These are phyloP conservation scores for Cacoxenus indagator DNA, from an alignment of 2,888 invertebrate species.

Conservation along the genomic window DNA sequence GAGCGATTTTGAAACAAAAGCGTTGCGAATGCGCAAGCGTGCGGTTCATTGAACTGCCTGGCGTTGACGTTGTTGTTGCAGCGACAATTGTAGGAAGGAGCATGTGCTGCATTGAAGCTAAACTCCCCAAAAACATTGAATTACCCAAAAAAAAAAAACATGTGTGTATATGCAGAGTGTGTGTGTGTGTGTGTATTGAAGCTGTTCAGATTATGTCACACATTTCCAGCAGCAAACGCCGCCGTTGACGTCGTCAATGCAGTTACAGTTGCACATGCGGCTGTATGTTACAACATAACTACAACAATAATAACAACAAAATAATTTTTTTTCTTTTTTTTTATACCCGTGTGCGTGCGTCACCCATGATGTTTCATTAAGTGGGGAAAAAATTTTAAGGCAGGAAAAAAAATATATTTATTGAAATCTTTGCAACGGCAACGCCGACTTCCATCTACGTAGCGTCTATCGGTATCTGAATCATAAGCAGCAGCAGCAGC, in stretches of 20 bases:
- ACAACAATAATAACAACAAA: constrained; percentile 43
- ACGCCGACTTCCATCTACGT: background rate
- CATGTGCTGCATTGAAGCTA: constrained; percentile 50
- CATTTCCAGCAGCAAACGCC: constrained; percentile 44
- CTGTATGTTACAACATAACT: constrained; percentile 65
- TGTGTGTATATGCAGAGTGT: background rate
- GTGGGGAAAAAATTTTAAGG: background rate
- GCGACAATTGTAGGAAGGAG: constrained; percentile 41
- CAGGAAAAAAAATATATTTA: background rate
- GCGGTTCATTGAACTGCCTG: constrained; percentile 52
- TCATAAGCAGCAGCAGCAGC: constrained; percentile 28
- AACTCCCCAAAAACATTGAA: constrained; percentile 22
- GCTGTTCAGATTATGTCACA: constrained; percentile 65
- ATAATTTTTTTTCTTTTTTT: no score
- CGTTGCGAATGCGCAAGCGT: constrained; percentile 40
- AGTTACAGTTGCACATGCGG: constrained; percentile 37
- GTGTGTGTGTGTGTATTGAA: constrained; percentile 37
- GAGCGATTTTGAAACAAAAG: constrained; percentile 45
- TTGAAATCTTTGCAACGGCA: constrained; percentile 12
- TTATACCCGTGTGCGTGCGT: no score
- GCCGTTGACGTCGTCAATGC: no score
- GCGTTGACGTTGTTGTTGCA: no score
- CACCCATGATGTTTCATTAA: no score
- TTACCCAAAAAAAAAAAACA: constrained; percentile 16
- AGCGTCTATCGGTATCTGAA: constrained; percentile 5